Evolutionary conservation across 2,888 invertebrate genomes (phyloP), one percentile per base, ranked within the genome.

Genomic region (Ashinkailepas kermadecensis): DNA sequence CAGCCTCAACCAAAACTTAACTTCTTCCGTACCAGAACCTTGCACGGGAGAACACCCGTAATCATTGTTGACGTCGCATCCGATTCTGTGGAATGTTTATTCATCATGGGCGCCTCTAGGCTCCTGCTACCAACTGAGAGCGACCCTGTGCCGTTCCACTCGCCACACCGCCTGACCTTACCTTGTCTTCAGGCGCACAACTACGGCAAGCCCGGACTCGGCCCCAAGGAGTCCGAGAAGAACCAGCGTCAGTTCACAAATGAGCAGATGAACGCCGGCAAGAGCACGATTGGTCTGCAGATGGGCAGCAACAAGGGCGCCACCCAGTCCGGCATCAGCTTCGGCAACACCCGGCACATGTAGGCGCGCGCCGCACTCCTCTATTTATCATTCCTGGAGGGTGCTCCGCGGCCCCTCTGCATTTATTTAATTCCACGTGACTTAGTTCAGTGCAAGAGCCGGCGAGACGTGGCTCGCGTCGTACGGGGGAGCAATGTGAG

Each of bases 301-400:
- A 96, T 96, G 88, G 99, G 99, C 83, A 95, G 95, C 86, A 99
- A 99, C 91, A 98, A 98, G 89, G 98, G 98, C 58, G 98, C 98
- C 86, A 97, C 90, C 87, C 97, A 97, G 88, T 94, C 95, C 85
- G 99, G 98, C 82, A 95, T 97, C 83, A 98, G 95, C 88, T 96
- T 98, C 86, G 98, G 98, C 85, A 97, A 96, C 89, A 97, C 97
- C 86, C 91, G 97, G 88, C 97, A 98, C 90, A 97, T 97, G 96
- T 97, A 93, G 74, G 70, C 25, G 70, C 74, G 74, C 56, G 74
- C 54, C 56, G 74, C 18, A 2, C 65, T 23, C n/a, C 56, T 70
- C 39, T 74, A 74, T 74, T 74, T 74, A 74, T 74, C 54, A 74
- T 74, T 74, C 74, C 74, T 15, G 23, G 74, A 21, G 67, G 18